Evolutionary conservation across 2,888 invertebrate genomes (phyloP).

Genomic region (Amphipyra tragopoginis): DNA sequence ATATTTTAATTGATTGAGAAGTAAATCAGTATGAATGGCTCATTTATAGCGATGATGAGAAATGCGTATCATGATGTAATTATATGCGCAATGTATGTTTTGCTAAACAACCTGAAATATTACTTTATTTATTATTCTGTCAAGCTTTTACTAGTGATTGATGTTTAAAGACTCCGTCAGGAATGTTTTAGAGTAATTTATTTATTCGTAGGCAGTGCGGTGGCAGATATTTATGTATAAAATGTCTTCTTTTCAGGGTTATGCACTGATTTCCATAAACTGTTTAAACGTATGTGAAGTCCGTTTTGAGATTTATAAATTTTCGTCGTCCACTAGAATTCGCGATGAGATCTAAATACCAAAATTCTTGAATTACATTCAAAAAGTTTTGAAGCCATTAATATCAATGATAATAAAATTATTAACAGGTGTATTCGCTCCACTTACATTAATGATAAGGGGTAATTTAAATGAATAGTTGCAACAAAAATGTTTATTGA

Average conservation of each 20-base stretch:
- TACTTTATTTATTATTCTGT: constrained; percentile 41
- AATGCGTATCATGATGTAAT: constrained; percentile 30
- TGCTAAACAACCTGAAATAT: constrained; percentile 26
- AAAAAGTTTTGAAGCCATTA: constrained; percentile 3
- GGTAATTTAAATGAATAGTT: constrained; percentile 55
- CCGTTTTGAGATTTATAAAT: not conserved
- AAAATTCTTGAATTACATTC: too few relatives aligned
- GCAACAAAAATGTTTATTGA: constrained; percentile 62
- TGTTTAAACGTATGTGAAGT: not conserved
- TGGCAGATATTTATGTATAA: constrained; percentile 24
- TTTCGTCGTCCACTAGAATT: not conserved
- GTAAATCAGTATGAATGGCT: constrained; percentile 36
- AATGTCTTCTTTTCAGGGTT: constrained; percentile 33
- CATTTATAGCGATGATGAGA: constrained; percentile 35
- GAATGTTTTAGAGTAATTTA: constrained; percentile 51
- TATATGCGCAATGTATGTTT: constrained; percentile 26
- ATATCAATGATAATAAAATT: constrained; percentile 19
- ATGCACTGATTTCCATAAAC: constrained; percentile 7
- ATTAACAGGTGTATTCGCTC: constrained; percentile 29
- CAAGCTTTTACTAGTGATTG: constrained; percentile 45
- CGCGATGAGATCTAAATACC: not conserved
- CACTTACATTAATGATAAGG: constrained; percentile 21
- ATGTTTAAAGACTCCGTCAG: constrained; percentile 35
- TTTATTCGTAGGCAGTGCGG: constrained; percentile 20
- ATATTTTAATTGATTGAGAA: constrained; percentile 36